These are phyloP conservation scores for Apostichopus californicus DNA, from an alignment of 35 echinoderm and acorn worm species.

Conservation along the genomic window DNA sequence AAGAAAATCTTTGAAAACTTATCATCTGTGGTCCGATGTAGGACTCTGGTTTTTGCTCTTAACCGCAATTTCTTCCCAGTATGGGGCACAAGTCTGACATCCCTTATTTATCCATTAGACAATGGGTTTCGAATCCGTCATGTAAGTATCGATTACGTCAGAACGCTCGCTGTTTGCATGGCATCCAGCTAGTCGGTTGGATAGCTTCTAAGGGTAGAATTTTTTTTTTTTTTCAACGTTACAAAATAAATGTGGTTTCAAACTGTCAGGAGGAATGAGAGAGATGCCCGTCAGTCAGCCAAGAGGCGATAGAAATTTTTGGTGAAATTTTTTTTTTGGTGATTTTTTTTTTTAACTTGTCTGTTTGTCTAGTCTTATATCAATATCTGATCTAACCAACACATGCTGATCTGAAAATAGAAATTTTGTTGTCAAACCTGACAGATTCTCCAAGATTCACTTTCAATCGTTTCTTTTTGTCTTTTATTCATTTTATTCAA, in stretches of 20 bases:
- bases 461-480: too few relatives aligned
- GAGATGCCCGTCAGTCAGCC: background rate
- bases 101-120: constrained; percentile 13
- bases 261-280: background rate
- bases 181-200: background rate
- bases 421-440: too few relatives aligned
- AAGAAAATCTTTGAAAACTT: background rate
- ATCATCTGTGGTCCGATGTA: constrained; percentile 26
- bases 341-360: too few relatives aligned
- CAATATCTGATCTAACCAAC: too few relatives aligned
- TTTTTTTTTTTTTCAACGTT: background rate
- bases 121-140: constrained; percentile 38
- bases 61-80: constrained; percentile 16
- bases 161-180: constrained; percentile 22
- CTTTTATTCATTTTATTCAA: too few relatives aligned
- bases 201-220: background rate
- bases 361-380: too few relatives aligned
- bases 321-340: too few relatives aligned
- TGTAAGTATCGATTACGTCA: constrained; percentile 23
- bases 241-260: constrained; percentile 44
- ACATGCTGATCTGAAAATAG: too few relatives aligned
- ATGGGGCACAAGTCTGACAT: constrained; percentile 16
- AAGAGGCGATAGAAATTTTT: constrained; percentile 11
- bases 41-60: background rate
- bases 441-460: too few relatives aligned